phyloP scores from a whole-genome alignment of 2,888 invertebrate genomes.

The Synergus japonicus region DNA sequence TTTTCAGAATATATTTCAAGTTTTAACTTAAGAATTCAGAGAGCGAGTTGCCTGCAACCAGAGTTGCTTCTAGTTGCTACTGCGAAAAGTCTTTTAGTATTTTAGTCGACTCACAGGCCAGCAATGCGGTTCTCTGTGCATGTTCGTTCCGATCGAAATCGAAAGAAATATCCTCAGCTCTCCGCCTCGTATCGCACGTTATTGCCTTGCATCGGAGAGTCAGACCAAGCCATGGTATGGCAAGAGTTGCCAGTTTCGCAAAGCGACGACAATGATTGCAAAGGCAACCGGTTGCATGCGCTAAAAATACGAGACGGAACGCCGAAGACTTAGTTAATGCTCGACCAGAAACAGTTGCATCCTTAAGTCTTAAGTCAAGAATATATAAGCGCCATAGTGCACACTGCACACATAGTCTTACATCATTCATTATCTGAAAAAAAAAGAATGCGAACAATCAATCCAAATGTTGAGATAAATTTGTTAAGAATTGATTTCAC shows the following conservation, averaged over 20 bases:
- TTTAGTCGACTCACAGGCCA: constrained; percentile 67
- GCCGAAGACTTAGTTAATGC: constrained; percentile 66
- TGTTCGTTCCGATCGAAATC: constrained; percentile 55
- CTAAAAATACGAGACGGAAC: constrained; percentile 68
- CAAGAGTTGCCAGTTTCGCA: constrained; percentile 55
- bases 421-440: not conserved
- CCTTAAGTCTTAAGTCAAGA: constrained; percentile 47
- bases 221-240: constrained; percentile 49
- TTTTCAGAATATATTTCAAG: not conserved
- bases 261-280: constrained; percentile 74
- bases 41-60: not conserved
- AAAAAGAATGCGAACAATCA: not conserved
- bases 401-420: not conserved
- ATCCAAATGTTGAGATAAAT: not conserved
- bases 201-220: constrained; percentile 48
- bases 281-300: constrained; percentile 75
- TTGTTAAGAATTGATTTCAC: not conserved
- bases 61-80: not conserved
- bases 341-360: constrained; percentile 65
- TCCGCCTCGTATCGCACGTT: constrained; percentile 48
- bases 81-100: constrained; percentile 19
- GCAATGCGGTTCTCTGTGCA: constrained; percentile 69
- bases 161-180: constrained; percentile 55
- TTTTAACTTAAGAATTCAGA: constrained; percentile 2
- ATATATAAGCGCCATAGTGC: not conserved